Evolutionary conservation across 2,888 invertebrate species (phyloP).

Genomic region (Acronicta aceris): DNA sequence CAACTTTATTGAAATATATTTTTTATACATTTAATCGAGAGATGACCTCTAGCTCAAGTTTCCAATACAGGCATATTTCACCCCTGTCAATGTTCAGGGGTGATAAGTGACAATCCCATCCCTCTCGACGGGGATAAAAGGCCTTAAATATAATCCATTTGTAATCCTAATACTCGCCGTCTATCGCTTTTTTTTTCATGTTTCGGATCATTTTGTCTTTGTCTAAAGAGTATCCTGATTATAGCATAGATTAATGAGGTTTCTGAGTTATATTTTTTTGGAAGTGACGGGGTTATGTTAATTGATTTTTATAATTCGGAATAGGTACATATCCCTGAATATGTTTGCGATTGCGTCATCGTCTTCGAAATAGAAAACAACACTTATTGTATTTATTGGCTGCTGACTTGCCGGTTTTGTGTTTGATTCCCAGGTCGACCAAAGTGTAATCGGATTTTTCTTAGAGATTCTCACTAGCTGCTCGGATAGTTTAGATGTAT

Average conservation of each 20-base stretch:
- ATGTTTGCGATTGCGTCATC: too few species aligned
- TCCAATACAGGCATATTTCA: slow-evolving; percentile 35
- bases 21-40: slow-evolving; percentile 9
- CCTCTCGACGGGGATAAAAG: slow-evolving; percentile 32
- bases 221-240: slow-evolving; percentile 5
- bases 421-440: too few species aligned
- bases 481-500: too few species aligned
- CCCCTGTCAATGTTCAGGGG: slow-evolving; percentile 28
- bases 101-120: slow-evolving; percentile 37
- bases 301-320: too few species aligned
- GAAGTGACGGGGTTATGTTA: neutral
- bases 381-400: too few species aligned
- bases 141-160: slow-evolving; percentile 34
- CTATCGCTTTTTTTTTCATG: slow-evolving; percentile 11
- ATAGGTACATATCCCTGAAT: too few species aligned
- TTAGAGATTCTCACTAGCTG: too few species aligned
- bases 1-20: neutral
- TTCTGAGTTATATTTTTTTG: slow-evolving; percentile 1
- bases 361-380: too few species aligned
- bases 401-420: too few species aligned
- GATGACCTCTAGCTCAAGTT: slow-evolving; percentile 12
- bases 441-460: too few species aligned
- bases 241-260: slow-evolving; percentile 10
- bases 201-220: slow-evolving; percentile 14
- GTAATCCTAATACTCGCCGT: slow-evolving; percentile 21